Base-by-base conservation (phyloP, 2,797 vertebrate species). In the Enteromius mattozi region DNA sequence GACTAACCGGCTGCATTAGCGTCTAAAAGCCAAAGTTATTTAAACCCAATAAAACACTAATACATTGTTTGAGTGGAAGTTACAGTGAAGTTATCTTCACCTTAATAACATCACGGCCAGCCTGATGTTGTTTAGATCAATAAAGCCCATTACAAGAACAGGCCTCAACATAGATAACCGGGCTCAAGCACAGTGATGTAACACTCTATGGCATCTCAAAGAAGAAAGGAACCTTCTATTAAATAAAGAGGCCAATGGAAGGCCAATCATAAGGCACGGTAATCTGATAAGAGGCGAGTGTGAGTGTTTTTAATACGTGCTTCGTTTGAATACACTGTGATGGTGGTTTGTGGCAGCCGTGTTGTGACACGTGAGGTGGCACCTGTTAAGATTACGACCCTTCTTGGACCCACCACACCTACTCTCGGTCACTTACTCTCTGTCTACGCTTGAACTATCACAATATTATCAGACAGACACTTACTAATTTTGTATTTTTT, bases 101-200 rank as follows among this genome's bases (percentile, higher is more conserved):
- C 92, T 94, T 94, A 95, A 95, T 94, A 94, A 95, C 93, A 95
- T 95, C 94, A 95, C 89, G 85, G 87, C 92, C 92, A 91, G 92
- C 89, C 91, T 94, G 94, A 95, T 95, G 94, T 94, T 95, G 94
- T 95, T 95, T 94, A 94, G 94, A 96, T 95, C 95, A 95, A 95
- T 96, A 95, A 94, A 94, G 88, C 92, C 93, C 94, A 95, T 96
- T 95, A 95, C 87, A 93, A 94, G 94, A 91, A 89, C 92, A 94
- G 94, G 94, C 93, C 93, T 94, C 90, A 88, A 94, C 91, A 71
- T 91, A 92, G 93, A 95, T 93, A 92, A 92, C 90, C 86, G 91
- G 87, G 88, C 87, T 76, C 69, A 83, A 90, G 88, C 84, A 72
- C 90, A 87, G 92, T 91, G 85, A 91, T 92, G 91, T 90, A 92